Base-by-base conservation (phyloP, 2,113 vertebrate species). In the Dicaeum eximium region DNA sequence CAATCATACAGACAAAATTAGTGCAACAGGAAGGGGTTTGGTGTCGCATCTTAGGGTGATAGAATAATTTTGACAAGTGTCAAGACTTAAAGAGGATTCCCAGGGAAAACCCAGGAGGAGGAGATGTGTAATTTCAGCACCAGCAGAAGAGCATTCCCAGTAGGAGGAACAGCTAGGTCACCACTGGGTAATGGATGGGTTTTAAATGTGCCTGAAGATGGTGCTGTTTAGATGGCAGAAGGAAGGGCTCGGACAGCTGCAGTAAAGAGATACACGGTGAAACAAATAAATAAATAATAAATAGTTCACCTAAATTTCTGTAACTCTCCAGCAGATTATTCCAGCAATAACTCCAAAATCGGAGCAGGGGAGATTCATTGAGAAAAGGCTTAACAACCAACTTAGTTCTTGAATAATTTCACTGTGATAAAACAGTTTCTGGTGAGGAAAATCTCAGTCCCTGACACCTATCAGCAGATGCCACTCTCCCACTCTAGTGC, bases 211-310 rank as follows among this genome's bases (percentile, higher is more conserved):
- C 96, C 95, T 96, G 96, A 93, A 95, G 96, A 75, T 97, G 96
- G 96, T 96, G 96, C 96, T 97, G 78, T 97, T 94, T 96, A 31
- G 84, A 95, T 91, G 88, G 73, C 83, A 92, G 95, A 94, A 60
- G 23, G 14, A 44, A 87, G 10, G 21, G 13, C 71, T 86, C 6
- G 1, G 58, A 9, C 37, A 16, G 13, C 5, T 45, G 22, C 30
- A 6, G 24, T 10, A 3, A 84, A 84, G 9, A 25, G 33, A 6
- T 37, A 1, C 2, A 30, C 24, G 4, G 2, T 2, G 21, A 11
- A 35, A 35, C 14, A 50, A 71, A 66, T 1, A 71, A 61, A 61
- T n/a, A 58, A 60, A 60, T 24, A 21, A 48, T 30, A 9, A 37
- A 4, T 13, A 19, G 9, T 40, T 83, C 56, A 33, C 44, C n/a